Base-by-base conservation (phyloP, 35 echinoderm and acorn worm genomes). In the Holothuria glaberrima region DNA sequence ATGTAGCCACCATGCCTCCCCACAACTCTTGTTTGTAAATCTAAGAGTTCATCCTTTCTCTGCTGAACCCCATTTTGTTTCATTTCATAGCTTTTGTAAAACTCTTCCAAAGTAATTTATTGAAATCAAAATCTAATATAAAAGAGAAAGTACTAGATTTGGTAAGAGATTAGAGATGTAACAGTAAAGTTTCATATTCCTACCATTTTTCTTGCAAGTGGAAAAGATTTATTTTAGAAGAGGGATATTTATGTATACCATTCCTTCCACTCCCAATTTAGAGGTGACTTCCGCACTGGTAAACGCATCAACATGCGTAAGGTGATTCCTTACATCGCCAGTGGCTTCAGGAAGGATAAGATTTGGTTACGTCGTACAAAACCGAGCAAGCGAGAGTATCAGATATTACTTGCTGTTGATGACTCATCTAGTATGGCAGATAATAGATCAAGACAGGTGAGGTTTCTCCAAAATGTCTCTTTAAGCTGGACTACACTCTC, bases 391-490 rank as follows among this genome's bases (percentile, higher is more conserved):
- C 79, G 97, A 59, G 90, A 99, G 72, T 99, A 99, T 52, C 97
- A 99, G 91, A 99, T 99, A n/a, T 73, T 99, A 32, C 83, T 99
- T 13, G 97, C 97, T 27, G 93, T 99, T 25, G 97, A 99, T 91
- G 97, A 99, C 69, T 99, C 97, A 14, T 99, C 97, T 35, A 99
- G 97, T 66, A 99, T 99, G 97, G 93, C 91, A 32, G 97, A 99
- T 46, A 99, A 99, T 50, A 88, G 91, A 32, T 99, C 97, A 16
- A 93, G 82, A 90, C 94, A 94, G 91, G 97, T 99, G 69, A 73
- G 24, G 16, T 35, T 27, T 6, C 0, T 14, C 12, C 16, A 54
- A 54, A 5, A 54, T 9, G 50, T 14, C 16, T 14, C 50, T 54
- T 54, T 5, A 54, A 54, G 13, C 36, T 41, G 50, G 50, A 14